Evolutionary conservation across 2,113 vertebrate species (phyloP).

Genomic region (Polyodon spathula): DNA sequence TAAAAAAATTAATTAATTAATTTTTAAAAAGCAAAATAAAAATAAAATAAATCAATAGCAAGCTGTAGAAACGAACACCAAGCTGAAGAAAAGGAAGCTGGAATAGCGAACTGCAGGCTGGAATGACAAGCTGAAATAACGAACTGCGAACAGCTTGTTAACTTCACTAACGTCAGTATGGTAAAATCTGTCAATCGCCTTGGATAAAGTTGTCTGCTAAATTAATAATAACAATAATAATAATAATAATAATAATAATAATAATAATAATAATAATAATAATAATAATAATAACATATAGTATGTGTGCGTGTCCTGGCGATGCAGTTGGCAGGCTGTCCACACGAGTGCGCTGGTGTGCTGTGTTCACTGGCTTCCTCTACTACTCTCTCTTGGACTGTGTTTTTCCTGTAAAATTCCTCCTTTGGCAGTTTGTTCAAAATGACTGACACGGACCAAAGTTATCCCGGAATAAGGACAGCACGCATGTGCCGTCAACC

Average conservation of each 20-base stretch:
- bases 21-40: too few relatives aligned
- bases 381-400: constrained; percentile 15
- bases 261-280: background rate
- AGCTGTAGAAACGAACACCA: too few relatives aligned
- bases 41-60: too few relatives aligned
- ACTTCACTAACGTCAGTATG: too few relatives aligned
- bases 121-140: too few relatives aligned
- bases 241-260: constrained; percentile 1
- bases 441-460: constrained; percentile 65
- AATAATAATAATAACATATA: background rate
- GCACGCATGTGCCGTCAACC: constrained; percentile 79
- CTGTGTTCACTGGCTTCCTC: constrained; percentile 5
- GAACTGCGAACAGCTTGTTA: too few relatives aligned
- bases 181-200: too few relatives aligned
- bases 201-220: too few relatives aligned
- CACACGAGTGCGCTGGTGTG: constrained; percentile 4
- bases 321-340: background rate
- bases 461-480: constrained; percentile 78
- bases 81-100: too few relatives aligned
- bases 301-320: background rate
- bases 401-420: constrained; percentile 17
- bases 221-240: background rate
- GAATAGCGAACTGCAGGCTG: too few relatives aligned
- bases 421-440: constrained; percentile 16
- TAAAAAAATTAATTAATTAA: too few relatives aligned